Conservation (phyloP, 1,140 invertebrate genomes). For the Chrysopa pallens region DNA sequence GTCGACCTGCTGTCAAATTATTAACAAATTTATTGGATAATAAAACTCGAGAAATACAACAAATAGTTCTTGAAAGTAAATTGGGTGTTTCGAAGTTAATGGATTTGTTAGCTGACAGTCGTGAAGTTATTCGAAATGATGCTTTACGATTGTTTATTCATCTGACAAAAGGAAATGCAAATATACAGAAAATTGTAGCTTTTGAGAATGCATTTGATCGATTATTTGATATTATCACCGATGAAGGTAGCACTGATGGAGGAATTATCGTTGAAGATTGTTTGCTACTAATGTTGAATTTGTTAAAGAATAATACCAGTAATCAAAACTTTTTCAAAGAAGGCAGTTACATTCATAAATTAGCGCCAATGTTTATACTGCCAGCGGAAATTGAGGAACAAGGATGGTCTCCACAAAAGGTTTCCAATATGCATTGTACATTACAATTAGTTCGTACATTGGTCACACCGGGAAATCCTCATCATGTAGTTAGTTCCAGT, state of each 20-base stretch:
- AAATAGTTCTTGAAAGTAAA: slow-evolving; percentile 82
- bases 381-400: slow-evolving; percentile 49
- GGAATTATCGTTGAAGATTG: slow-evolving; percentile 98
- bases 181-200: slow-evolving; percentile 98
- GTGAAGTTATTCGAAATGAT: slow-evolving; percentile 95
- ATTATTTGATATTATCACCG: slow-evolving; percentile 79
- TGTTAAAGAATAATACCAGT: slow-evolving; percentile 87
- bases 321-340: slow-evolving; percentile 99
- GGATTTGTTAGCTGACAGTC: slow-evolving; percentile 81
- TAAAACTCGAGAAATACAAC: slow-evolving; percentile 83
- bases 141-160: slow-evolving; percentile 83
- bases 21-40: slow-evolving; percentile 65
- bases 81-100: slow-evolving; percentile 97
- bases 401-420: slow-evolving; percentile 87
- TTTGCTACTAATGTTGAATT: slow-evolving; percentile 82
- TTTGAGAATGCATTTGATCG: slow-evolving; percentile 98
- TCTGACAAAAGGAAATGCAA: slow-evolving; percentile 88
- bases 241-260: slow-evolving; percentile 87
- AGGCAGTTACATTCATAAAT: slow-evolving; percentile 79
- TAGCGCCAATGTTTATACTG: slow-evolving; percentile 73
- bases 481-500: slow-evolving; percentile 55
- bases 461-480: slow-evolving; percentile 75
- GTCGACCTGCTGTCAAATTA: slow-evolving; percentile 74
- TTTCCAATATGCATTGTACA: slow-evolving; percentile 84
- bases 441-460: slow-evolving; percentile 77